Percentiles rank a stretch among this genome's conserved stretches.
These are phyloP conservation scores for Chaetogeoica ovagalla DNA, from an alignment of 2,888 invertebrate species.

Conservation along the genomic window DNA sequence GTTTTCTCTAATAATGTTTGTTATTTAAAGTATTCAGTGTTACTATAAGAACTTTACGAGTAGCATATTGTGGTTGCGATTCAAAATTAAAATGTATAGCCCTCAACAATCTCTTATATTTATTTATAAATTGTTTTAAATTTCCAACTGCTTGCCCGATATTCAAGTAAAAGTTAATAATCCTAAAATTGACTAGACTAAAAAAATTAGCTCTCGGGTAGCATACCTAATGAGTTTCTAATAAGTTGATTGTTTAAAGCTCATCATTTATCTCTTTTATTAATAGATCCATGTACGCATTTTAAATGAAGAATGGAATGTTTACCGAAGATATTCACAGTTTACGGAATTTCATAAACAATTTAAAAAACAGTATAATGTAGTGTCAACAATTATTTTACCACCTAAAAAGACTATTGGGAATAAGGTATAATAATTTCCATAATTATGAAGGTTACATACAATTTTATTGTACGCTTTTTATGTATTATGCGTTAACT, in stretches of 20 bases:
- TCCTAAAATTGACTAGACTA: no score
- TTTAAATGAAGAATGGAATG: constrained; percentile 89
- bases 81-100: no score
- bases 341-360: constrained; percentile 84
- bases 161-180: no score
- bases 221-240: no score
- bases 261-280: not conserved
- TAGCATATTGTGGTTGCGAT: no score
- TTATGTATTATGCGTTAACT: constrained; percentile 24
- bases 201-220: no score
- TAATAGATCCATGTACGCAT: constrained; percentile 76
- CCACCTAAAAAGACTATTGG: constrained; percentile 94
- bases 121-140: no score
- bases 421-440: constrained; percentile 70
- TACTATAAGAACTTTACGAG: no score
- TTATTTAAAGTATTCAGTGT: no score
- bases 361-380: constrained; percentile 79
- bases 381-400: constrained; percentile 81
- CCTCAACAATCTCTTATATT: no score
- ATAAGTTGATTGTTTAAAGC: no score
- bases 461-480: constrained; percentile 53
- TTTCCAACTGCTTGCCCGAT: no score
- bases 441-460: constrained; percentile 16
- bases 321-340: constrained; percentile 92
- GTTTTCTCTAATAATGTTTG: not conserved